Base-by-base conservation (phyloP, 2,113 vertebrate genomes). In the Leptocoma aspasia region DNA sequence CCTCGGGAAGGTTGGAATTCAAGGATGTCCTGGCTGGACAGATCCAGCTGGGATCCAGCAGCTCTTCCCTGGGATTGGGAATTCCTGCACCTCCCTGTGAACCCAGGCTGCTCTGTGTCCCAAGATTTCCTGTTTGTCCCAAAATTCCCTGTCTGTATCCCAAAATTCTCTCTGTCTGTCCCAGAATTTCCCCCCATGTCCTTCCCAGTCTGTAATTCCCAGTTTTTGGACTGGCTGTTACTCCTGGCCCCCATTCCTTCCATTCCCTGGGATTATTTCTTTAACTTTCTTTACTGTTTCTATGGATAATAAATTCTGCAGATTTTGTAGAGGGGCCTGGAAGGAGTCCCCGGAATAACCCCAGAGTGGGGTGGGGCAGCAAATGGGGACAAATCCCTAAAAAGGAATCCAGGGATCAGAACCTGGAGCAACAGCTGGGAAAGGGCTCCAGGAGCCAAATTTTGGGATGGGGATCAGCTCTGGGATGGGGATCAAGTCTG, bases 341-440 rank as follows among this genome's bases (percentile, higher is more conserved):
- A 19, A 69, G 37, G 18, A 39, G 39, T 39, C 39, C 39, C 39
- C 12, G 39, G 39, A 41, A 42, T 13, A 6, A 53, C 27, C 20
- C 13, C 1, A 0, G 5, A 15, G 20, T 2, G 9, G 2, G 3
- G 0, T 13, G 44, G 23, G 23, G 27, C 23, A 22, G 69, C 26
- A 42, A 63, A 78, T 13, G 30, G 31, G 52, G 31, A n/a, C 17
- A 72, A 20, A 56, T 86, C 45, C 63, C 57, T 11, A 11, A 37
- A 53, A 69, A 22, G 44, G 53, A 50, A 23, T 13, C 3, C 3
- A 1, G 35, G 24, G 54, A 8, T 10, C 7, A 1, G 1, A 8
- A n/a, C 39, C 15, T 59, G 54, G 64, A 10, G 6, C 60, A 23
- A 35, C 44, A 54, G 35, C 21, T 33, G 27, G 76, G 33, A 35